Base-by-base conservation (phyloP, 2,797 vertebrate species). In the Clarias platycephalus region DNA sequence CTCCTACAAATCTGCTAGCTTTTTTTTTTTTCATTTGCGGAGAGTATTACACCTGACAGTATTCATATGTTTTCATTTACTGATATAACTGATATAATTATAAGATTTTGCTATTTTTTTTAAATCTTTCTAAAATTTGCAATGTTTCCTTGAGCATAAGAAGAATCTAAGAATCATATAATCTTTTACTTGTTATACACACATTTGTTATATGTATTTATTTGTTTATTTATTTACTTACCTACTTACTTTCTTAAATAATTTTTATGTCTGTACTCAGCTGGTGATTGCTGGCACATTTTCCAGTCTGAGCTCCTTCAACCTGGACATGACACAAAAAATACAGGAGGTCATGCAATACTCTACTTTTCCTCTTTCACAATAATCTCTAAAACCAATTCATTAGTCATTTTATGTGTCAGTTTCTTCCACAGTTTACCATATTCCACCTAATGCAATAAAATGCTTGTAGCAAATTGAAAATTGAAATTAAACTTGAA, bases 1-100 rank as follows among this genome's bases (percentile, higher is more conserved):
- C 34, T 37, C 5, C 34, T 37, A 97, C 93, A 92, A 94, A 96
- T 95, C 96, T 97, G 97, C 97, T 97, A 97, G 92, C 93, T 95
- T 92, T 91, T 94, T 98, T 95, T 92, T 91, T 94, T 57, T 26
- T 26, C 95, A 97, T 90, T 96, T 94, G 95, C 95, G 90, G 88
- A 91, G 92, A 92, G 92, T 91, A 92, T 90, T 91, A 88, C 86
- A 63, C 85, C 74, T 82, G 84, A 89, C 63, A 83, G 16, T 86
- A 90, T 92, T 90, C 91, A 86, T 90, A 88, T 89, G 86, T 85
- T 53, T 87, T 84, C 26, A 62, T 18, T 64, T 79, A 91, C 87
- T 86, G 62, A n/a, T n/a, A n/a, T n/a, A n/a, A n/a, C n/a, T n/a
- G n/a, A n/a, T n/a, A n/a, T n/a, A n/a, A n/a, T n/a, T n/a, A n/a